A percentile compares a stretch with the other conserved stretches of the same genome.
phyloP scores from a whole-genome alignment of 2,797 vertebrate species.

The Macropodus opercularis region DNA sequence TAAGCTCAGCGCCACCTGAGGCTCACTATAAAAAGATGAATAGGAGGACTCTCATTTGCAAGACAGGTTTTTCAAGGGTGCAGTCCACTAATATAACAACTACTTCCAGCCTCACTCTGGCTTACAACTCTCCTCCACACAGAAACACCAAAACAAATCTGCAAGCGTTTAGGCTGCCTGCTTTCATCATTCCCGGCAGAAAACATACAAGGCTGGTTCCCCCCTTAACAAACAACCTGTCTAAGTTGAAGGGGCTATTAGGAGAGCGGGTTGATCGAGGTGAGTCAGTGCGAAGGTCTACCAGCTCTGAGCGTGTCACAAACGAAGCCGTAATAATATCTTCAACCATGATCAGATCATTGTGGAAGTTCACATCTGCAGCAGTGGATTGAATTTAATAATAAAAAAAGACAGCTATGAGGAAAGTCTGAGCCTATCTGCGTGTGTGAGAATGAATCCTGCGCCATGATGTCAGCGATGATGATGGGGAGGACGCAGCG shows the following conservation, averaged over 20 bases:
- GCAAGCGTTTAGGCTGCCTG: constrained; percentile 71
- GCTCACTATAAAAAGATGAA: constrained; percentile 24
- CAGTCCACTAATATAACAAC: constrained; percentile 59
- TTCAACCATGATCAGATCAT: constrained; percentile 12
- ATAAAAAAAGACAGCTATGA: neutral
- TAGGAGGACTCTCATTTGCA: constrained; percentile 20
- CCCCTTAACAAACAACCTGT: constrained; percentile 61
- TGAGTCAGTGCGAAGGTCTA: constrained; percentile 13
- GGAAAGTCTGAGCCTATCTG: constrained; percentile 21
- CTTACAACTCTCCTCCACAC: constrained; percentile 53
- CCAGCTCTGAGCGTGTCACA: constrained; percentile 7
- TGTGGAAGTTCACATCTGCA: constrained; percentile 3
- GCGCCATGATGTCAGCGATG: constrained; percentile 21
- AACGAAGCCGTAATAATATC: constrained; percentile 5
- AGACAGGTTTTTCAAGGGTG: constrained; percentile 27
- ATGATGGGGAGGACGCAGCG: constrained; percentile 22
- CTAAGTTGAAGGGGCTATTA: constrained; percentile 56
- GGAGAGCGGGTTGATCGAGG: constrained; percentile 34
- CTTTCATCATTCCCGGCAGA: constrained; percentile 72
- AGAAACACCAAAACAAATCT: constrained; percentile 75
- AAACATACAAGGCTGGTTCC: constrained; percentile 62
- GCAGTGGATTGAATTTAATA: neutral
- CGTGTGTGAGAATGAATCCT: constrained; percentile 13
- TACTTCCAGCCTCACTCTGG: constrained; percentile 42
- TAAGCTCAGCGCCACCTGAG: constrained; percentile 1